Conservation (phyloP, 2,797 vertebrate genomes). For the Sebastolobus altivelis region DNA sequence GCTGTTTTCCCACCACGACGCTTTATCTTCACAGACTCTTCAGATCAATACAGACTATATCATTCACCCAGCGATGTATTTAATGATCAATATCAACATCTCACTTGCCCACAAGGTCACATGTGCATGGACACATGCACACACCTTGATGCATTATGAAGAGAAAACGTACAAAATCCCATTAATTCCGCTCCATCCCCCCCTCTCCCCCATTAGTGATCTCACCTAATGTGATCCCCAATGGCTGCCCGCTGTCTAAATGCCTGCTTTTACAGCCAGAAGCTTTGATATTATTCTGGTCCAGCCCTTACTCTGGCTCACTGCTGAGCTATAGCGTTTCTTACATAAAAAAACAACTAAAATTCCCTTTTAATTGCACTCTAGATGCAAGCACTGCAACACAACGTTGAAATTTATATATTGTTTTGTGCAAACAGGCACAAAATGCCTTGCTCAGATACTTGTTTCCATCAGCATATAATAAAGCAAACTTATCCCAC, state of each 20-base stretch:
- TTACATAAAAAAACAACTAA: slow-evolving; percentile 29
- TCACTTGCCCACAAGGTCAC: slow-evolving; percentile 32
- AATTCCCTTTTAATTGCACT: slow-evolving; percentile 21
- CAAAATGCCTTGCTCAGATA: background rate
- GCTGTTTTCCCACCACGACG: slow-evolving; percentile 9
- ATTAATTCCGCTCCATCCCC: slow-evolving; percentile 67
- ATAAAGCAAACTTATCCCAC: slow-evolving; percentile 55
- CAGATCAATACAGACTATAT: slow-evolving; percentile 57
- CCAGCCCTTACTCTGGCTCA: slow-evolving; percentile 26
- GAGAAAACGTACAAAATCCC: slow-evolving; percentile 57
- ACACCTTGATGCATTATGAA: slow-evolving; percentile 56
- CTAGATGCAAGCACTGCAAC: slow-evolving; percentile 15
- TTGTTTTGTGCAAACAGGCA: slow-evolving; percentile 9
- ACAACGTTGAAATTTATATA: slow-evolving; percentile 1
- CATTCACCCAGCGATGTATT: slow-evolving; percentile 50
- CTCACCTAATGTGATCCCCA: slow-evolving; percentile 74
- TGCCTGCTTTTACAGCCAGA: slow-evolving; percentile 56
- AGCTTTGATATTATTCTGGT: slow-evolving; percentile 52
- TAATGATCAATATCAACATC: slow-evolving; percentile 63
- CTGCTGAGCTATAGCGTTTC: slow-evolving; percentile 41
- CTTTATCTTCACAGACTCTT: slow-evolving; percentile 27
- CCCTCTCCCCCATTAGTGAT: slow-evolving; percentile 45
- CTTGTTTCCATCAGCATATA: slow-evolving; percentile 14
- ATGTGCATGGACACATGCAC: background rate
- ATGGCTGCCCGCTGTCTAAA: slow-evolving; percentile 62